These are phyloP conservation scores for Acanthis flammea DNA, from an alignment of 2,797 vertebrate species.

Conservation along the genomic window DNA sequence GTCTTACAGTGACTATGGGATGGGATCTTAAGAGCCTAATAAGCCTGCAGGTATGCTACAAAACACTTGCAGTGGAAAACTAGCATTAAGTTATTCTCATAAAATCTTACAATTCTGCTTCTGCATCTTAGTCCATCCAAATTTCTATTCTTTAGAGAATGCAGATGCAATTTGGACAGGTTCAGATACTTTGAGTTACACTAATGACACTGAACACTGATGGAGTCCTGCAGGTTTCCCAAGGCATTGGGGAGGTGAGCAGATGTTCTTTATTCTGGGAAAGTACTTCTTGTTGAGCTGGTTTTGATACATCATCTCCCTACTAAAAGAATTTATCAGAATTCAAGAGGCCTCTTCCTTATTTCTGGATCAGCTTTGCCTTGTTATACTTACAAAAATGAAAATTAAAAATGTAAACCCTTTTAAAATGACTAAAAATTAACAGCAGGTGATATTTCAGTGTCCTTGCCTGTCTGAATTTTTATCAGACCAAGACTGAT, in stretches of 20 bases:
- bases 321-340: not conserved
- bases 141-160: not conserved
- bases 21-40: not conserved
- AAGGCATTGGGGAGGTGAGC: rapidly evolving
- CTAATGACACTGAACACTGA: not conserved
- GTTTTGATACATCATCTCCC: not conserved
- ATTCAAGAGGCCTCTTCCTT: not conserved
- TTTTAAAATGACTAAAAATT: not conserved
- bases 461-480: not conserved
- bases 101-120: not conserved
- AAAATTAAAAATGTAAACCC: not conserved
- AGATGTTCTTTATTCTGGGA: not conserved
- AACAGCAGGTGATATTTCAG: not conserved
- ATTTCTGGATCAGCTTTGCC: not conserved
- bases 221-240: not conserved
- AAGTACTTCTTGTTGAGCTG: not conserved
- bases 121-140: not conserved
- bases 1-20: not conserved
- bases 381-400: not conserved
- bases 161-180: not conserved
- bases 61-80: not conserved
- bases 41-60: not conserved
- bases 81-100: not conserved
- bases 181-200: not conserved
- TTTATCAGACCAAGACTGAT: not conserved